Evolutionary conservation across 2,888 invertebrate genomes (phyloP).

Genomic region (Tetanocera ferruginea): DNA sequence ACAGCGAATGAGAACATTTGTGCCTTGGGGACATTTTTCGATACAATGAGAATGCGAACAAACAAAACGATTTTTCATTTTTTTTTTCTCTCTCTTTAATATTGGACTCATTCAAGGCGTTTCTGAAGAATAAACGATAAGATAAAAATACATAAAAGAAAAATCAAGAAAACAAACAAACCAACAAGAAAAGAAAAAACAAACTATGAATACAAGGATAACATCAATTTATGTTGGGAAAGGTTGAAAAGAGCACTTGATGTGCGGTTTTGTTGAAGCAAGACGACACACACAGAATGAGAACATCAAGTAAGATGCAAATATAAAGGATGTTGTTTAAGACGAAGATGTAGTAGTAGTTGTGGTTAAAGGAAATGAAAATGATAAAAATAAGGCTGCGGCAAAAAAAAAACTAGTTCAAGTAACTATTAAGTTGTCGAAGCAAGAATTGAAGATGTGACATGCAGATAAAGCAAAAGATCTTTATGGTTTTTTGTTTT

Average conservation of each 20-base stretch:
- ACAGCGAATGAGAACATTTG: not conserved
- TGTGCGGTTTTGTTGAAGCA: constrained; percentile 1
- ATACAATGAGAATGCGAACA: not conserved
- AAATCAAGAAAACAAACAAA: not conserved
- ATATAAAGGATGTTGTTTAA: not conserved
- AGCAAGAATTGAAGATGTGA: not conserved
- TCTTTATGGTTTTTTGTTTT: not conserved
- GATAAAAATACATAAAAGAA: not conserved
- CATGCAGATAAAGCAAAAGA: constrained; percentile 9
- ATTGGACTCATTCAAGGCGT: not conserved
- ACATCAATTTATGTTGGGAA: constrained; percentile 16
- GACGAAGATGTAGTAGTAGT: not conserved
- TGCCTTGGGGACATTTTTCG: not conserved
- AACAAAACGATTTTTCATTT: not conserved
- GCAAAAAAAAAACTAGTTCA: constrained; percentile 18
- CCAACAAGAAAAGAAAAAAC: not conserved
- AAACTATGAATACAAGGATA: constrained; percentile 11
- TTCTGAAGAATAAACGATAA: not conserved
- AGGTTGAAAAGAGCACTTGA: constrained; percentile 18
- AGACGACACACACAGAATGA: not conserved
- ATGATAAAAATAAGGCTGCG: no score
- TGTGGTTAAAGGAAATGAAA: not conserved
- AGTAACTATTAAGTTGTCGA: constrained; percentile 25
- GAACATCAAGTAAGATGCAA: constrained; percentile 23
- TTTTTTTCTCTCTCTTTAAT: not conserved